Percentiles rank a stretch among this genome's conserved stretches.
Conservation (phyloP, 1,140 invertebrate species). For the Laupala kohalensis region DNA sequence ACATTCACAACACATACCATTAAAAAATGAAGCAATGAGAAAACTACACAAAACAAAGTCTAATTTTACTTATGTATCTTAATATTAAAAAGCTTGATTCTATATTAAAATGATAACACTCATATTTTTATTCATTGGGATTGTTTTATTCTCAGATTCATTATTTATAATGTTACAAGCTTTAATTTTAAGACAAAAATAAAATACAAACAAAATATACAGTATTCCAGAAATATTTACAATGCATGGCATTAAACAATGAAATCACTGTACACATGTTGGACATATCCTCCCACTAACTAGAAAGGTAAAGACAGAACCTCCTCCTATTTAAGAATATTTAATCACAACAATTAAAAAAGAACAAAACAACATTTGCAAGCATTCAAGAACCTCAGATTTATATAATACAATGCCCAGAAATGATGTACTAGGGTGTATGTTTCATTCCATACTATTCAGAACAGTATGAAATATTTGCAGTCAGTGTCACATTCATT, state of each 20-base stretch:
- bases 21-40: too few relatives aligned
- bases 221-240: slow-evolving; percentile 11
- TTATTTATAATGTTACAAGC: slow-evolving; percentile 11
- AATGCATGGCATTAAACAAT: slow-evolving; percentile 9
- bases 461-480: neutral
- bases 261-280: slow-evolving; percentile 5
- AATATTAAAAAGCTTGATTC: too few relatives aligned
- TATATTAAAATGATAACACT: too few relatives aligned
- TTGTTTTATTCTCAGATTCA: slow-evolving; percentile 4
- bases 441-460: too few relatives aligned
- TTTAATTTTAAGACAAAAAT: slow-evolving; percentile 9
- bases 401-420: neutral
- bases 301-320: neutral
- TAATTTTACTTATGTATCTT: too few relatives aligned
- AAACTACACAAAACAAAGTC: too few relatives aligned
- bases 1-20: too few relatives aligned
- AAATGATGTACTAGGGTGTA: neutral
- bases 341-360: neutral
- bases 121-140: neutral
- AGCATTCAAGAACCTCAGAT: neutral
- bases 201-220: slow-evolving; percentile 13
- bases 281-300: neutral
- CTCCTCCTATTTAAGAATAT: neutral
- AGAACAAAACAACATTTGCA: neutral
- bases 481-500: neutral